Conservation (phyloP, 1,140 invertebrate genomes). For the Bombus confusus region DNA sequence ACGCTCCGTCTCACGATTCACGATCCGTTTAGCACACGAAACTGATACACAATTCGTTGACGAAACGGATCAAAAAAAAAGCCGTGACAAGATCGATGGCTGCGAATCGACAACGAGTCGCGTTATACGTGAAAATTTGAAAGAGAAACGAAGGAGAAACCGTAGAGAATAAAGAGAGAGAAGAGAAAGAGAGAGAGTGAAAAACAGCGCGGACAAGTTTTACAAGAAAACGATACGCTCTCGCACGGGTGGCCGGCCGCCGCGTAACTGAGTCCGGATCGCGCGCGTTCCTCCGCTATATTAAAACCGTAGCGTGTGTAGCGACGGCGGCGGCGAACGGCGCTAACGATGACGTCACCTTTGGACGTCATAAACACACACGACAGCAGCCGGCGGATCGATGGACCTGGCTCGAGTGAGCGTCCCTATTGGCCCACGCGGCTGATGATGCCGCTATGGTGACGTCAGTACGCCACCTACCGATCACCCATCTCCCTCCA, state of each 20-base stretch:
- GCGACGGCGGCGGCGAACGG: slow-evolving; percentile 70
- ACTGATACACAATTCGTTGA: neutral
- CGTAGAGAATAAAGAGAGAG: slow-evolving; percentile 15
- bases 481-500: slow-evolving; percentile 55
- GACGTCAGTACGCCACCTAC: slow-evolving; percentile 74
- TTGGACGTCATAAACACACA: slow-evolving; percentile 76
- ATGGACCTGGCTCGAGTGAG: slow-evolving; percentile 71
- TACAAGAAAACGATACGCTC: slow-evolving; percentile 66
- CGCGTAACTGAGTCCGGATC: slow-evolving; percentile 81
- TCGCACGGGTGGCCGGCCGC: slow-evolving; percentile 80
- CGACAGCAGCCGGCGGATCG: slow-evolving; percentile 70
- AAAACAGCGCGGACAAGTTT: slow-evolving; percentile 45
- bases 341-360: slow-evolving; percentile 73
- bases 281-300: slow-evolving; percentile 80
- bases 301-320: slow-evolving; percentile 82
- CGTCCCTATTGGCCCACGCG: slow-evolving; percentile 72
- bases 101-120: no score
- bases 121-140: neutral
- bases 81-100: no score
- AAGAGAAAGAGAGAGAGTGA: slow-evolving; percentile 15
- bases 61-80: neutral
- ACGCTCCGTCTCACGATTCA: slow-evolving; percentile 19
- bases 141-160: neutral
- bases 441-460: slow-evolving; percentile 73
- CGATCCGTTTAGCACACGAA: slow-evolving; percentile 21